Base-by-base conservation (phyloP, 2,797 vertebrate species). In the Pygocentrus nattereri region DNA sequence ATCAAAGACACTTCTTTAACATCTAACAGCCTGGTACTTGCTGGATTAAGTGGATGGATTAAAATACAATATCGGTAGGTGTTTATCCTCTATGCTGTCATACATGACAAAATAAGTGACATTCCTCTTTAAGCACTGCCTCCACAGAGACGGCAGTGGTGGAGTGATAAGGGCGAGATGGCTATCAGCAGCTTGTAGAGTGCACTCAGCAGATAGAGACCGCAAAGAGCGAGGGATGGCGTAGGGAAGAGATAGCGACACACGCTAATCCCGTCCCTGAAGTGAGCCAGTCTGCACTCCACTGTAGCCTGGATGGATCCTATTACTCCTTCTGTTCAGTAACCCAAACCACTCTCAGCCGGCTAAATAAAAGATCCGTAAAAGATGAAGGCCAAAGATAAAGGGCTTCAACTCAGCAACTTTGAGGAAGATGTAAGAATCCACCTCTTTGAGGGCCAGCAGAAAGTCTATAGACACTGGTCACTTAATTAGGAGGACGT, bases 41-140 rank as follows among this genome's bases (percentile, higher is more conserved):
- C 47, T 52, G 44, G 68, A 52, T 50, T 49, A 30, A 30, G 27
- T 10, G 68, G 16, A 50, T 27, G 68, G 68, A 50, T 52, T 50
- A 71, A 71, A 65, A 41, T 64, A 41, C 34, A n/a, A 65, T 38
- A 41, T 47, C 2, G 70, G 73, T 11, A 7, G 64, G 31, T 54
- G 50, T 21, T 13, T 68, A 65, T 59, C 19, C 15, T 31, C 44
- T 64, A 16, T 44, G 54, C 69, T 78, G 59, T 61, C 61, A 30
- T 30, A 50, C 25, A 23, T 30, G 27, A 72, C 27, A 69, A 50
- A 74, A 21, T 69, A 54, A 74, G 70, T 74, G 76, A 79, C 62
- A 54, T 74, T 44, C 73, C 81, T 83, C 52, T 82, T 13, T 56
- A 30, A 82, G 74, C 68, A 10, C 65, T 81, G 41, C 19, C 62